phyloP scores from a whole-genome alignment of 1,140 invertebrate genomes.

The Rhizoglyphus robini region DNA sequence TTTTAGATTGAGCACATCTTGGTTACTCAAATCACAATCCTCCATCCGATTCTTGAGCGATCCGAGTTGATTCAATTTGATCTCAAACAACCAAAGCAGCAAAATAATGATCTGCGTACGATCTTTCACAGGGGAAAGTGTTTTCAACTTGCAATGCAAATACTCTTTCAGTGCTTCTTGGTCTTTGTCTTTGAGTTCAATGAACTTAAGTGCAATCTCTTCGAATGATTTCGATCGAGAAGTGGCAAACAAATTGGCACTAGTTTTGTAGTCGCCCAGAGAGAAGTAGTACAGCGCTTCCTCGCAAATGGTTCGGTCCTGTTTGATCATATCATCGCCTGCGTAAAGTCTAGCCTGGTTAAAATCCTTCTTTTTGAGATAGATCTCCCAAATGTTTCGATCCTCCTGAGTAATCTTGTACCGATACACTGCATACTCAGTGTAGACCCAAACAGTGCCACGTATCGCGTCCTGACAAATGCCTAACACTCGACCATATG shows the following conservation, averaged over 20 bases:
- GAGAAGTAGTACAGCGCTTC: slow-evolving; percentile 77
- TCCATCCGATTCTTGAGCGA: slow-evolving; percentile 37
- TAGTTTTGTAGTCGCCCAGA: slow-evolving; percentile 51
- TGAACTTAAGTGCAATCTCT: slow-evolving; percentile 80
- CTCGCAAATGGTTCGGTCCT: slow-evolving; percentile 69
- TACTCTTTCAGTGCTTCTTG: slow-evolving; percentile 73
- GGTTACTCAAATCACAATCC: background rate
- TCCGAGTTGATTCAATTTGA: slow-evolving; percentile 74
- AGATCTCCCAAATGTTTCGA: slow-evolving; percentile 60
- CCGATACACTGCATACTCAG: slow-evolving; percentile 61
- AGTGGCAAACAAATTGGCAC: slow-evolving; percentile 72
- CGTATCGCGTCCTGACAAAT: slow-evolving; percentile 65
- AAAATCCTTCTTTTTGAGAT: slow-evolving; percentile 66
- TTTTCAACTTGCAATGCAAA: slow-evolving; percentile 44
- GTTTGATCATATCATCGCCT: slow-evolving; percentile 54
- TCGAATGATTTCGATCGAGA: slow-evolving; percentile 76
- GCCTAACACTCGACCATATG: slow-evolving; percentile 59
- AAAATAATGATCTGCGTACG: slow-evolving; percentile 73
- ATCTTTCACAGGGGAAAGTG: slow-evolving; percentile 30
- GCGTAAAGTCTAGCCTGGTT: slow-evolving; percentile 67
- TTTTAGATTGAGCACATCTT: slow-evolving; percentile 32
- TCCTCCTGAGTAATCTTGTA: slow-evolving; percentile 73
- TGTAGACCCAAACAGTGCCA: slow-evolving; percentile 69
- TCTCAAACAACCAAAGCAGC: slow-evolving; percentile 80
- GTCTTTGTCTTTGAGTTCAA: slow-evolving; percentile 43